phyloP scores from a whole-genome alignment of 2,797 vertebrate species.

The Parauchenoglanis punctatus region DNA sequence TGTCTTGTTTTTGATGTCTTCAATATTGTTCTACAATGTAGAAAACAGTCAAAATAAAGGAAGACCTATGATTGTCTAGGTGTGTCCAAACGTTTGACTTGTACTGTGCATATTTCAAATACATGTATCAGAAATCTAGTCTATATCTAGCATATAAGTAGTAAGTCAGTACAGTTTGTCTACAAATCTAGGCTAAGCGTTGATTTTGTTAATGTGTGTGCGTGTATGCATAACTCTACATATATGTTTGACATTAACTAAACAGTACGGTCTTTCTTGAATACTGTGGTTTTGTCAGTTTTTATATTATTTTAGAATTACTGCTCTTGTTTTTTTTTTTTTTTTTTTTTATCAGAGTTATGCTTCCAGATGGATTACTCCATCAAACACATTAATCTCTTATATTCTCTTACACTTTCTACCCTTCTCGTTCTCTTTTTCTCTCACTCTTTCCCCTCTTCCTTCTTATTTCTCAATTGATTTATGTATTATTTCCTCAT shows the following conservation, averaged over 20 bases:
- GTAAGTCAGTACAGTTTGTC: not conserved
- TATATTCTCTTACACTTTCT: slow-evolving; percentile 22
- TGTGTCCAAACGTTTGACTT: too few species aligned
- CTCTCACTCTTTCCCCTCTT: not conserved
- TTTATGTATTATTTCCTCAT: slow-evolving; percentile 11
- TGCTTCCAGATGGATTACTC: slow-evolving; percentile 43
- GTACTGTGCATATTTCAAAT: not conserved
- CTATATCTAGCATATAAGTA: not conserved
- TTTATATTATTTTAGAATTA: slow-evolving; percentile 39
- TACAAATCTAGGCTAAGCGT: not conserved
- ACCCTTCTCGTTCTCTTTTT: slow-evolving; percentile 17
- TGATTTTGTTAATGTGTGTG: slow-evolving; percentile 12
- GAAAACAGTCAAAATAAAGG: too few species aligned
- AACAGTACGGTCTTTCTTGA: not conserved
- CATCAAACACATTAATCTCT: slow-evolving; percentile 51
- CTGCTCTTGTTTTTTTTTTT: slow-evolving; percentile 35
- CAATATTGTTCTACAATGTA: too few species aligned
- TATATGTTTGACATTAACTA: slow-evolving; percentile 9
- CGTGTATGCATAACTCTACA: not conserved
- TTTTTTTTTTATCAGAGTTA: slow-evolving; percentile 16
- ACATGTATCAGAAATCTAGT: not conserved
- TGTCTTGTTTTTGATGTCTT: too few species aligned
- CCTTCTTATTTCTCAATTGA: slow-evolving; percentile 10
- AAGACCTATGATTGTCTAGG: too few species aligned
- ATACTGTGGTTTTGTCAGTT: slow-evolving; percentile 43